These are phyloP conservation scores for Scolanthus callimorphus DNA, from an alignment of 92 coral and sea anemone species.

Conservation along the genomic window DNA sequence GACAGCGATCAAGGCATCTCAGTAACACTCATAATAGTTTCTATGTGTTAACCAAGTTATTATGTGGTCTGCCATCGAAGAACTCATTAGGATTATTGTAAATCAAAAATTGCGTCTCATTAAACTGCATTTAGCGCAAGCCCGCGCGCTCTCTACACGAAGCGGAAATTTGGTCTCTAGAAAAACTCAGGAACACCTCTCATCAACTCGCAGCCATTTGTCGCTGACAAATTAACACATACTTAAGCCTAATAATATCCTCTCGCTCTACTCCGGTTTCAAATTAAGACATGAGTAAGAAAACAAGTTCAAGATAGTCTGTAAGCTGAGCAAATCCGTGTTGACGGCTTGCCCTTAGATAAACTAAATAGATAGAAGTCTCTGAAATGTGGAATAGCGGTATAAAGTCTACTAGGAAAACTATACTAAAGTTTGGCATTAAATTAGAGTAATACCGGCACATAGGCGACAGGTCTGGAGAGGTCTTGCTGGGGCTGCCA, in stretches of 20 bases:
- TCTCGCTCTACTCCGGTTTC: slow-evolving; percentile 27
- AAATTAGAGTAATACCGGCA: slow-evolving; percentile 93
- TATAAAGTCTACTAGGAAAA: slow-evolving; percentile 8
- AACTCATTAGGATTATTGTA: slow-evolving; percentile 51
- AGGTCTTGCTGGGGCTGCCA: slow-evolving; percentile 99
- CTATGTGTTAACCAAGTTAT: slow-evolving; percentile 71
- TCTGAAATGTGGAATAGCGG: too few species aligned
- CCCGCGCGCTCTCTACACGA: slow-evolving; percentile 63
- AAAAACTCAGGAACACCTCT: slow-evolving; percentile 11
- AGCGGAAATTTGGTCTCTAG: slow-evolving; percentile 87
- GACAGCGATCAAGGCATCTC: slow-evolving; percentile 26
- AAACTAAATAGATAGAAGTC: too few species aligned
- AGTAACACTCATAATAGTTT: slow-evolving; percentile 33
- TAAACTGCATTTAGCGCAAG: slow-evolving; percentile 76
- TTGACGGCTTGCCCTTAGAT: slow-evolving; percentile 16
- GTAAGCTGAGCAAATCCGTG: not conserved
- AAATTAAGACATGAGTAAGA: slow-evolving; percentile 21
- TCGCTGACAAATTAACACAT: slow-evolving; percentile 27
- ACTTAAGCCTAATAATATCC: slow-evolving; percentile 32
- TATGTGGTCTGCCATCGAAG: slow-evolving; percentile 53
- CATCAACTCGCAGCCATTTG: slow-evolving; percentile 23
- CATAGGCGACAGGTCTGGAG: slow-evolving; percentile 92
- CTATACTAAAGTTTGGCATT: slow-evolving; percentile 12
- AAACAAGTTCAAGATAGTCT: not conserved
- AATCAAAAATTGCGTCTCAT: slow-evolving; percentile 74